Percentiles rank a stretch among this genome's conserved stretches.
These are phyloP conservation scores for Eutolmus rufibarbis DNA, from an alignment of 2,888 invertebrate genomes.

Conservation along the genomic window DNA sequence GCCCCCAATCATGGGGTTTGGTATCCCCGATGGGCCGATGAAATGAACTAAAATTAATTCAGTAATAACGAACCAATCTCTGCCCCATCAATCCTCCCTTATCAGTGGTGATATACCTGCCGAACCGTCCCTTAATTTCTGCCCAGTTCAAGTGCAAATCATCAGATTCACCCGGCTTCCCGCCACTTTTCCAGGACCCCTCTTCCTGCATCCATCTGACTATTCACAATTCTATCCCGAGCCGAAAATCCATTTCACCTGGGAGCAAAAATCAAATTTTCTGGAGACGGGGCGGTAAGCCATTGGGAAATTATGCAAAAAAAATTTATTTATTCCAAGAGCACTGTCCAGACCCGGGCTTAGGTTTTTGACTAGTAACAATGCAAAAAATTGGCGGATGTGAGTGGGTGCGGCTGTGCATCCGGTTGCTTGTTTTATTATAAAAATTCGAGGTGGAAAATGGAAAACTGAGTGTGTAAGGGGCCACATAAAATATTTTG, in stretches of 20 bases:
- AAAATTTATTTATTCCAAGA: not conserved
- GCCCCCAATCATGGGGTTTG: not conserved
- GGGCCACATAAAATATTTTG: not conserved
- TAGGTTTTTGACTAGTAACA: not conserved
- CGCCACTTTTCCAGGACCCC: not conserved
- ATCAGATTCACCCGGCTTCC: not conserved
- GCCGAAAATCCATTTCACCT: not conserved
- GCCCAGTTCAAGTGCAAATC: not conserved
- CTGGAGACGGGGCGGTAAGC: not conserved
- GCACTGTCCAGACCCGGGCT: not conserved
- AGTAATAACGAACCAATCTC: not conserved
- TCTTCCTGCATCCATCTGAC: not conserved
- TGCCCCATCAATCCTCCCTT: not conserved
- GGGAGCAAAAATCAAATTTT: not conserved
- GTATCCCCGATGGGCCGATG: not conserved
- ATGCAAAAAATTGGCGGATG: not conserved
- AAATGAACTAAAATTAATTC: not conserved
- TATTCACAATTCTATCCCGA: not conserved
- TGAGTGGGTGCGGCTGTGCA: not conserved
- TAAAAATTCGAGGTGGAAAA: not conserved
- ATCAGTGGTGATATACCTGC: not conserved
- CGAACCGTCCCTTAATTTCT: not conserved
- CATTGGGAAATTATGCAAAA: not conserved
- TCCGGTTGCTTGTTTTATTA: not conserved
- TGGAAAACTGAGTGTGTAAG: not conserved